Evolutionary conservation across 2,797 vertebrate genomes (phyloP), one percentile per base, ranked within the genome.

Genomic region (Pseudomugil tenellus): DNA sequence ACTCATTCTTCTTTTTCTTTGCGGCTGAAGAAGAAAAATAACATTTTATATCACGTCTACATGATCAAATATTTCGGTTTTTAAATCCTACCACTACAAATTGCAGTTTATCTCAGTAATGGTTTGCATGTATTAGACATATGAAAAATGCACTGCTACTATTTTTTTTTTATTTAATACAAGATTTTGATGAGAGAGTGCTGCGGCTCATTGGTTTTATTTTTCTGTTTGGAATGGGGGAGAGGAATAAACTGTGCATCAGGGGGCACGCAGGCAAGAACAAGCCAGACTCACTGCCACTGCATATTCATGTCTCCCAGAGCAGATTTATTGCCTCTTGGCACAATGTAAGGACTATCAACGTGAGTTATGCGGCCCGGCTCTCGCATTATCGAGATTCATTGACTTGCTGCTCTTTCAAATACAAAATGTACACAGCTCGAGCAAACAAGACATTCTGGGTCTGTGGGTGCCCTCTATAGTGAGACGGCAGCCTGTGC

Each of bases 391-490:
- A 95, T 92, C 17, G 84, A 95, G 95, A 96, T 96, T 95, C 95
- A 96, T 95, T 94, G 86, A 95, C 95, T 91, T 84, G 68, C 61
- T 90, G 93, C 91, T 94, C 92, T 93, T 93, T 79, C 80, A 94
- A 94, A 77, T 84, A 91, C 89, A 88, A 87, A 93, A 92, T 57
- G 63, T 69, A 72, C 88, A 77, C 86, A 89, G 85, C 84, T 87
- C 86, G 79, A 86, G 93, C 77, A 91, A 93, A 92, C 84, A 93
- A 91, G 79, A 90, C 92, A 94, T 96, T 95, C 84, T 83, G 95
- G 91, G 93, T 94, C 66, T 93, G 93, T 92, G 94, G 94, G 94
- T 95, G 95, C 96, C 95, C 95, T 96, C 96, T 96, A 89, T 96
- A 77, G 96, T 96, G 93, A 94, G 86, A 80, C 87, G 85, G 88